Base-by-base conservation (phyloP, 2,888 invertebrate species). In the Lumbricus terrestris region DNA sequence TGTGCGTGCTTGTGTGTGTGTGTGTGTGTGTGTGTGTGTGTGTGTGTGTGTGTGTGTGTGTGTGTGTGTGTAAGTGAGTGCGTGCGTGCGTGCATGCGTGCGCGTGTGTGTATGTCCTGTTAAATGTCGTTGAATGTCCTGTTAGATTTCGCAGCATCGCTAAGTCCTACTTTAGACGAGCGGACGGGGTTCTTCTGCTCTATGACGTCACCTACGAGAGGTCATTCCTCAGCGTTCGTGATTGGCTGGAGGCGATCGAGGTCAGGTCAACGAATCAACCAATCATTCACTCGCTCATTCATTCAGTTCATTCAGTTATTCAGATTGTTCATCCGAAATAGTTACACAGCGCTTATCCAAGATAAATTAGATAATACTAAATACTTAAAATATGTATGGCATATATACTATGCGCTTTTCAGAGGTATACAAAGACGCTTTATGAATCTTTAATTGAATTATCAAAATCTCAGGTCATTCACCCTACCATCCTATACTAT, bases 101-200 rank as follows among this genome's bases (percentile, higher is more conserved):
- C n/a, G n/a, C n/a, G n/a, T n/a, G n/a, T n/a, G n/a, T 29, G n/a
- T n/a, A 69, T 69, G n/a, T 85, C 34, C 16, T 33, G 13, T 18
- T 47, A 90, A 96, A 91, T 96, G 96, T 94, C 95, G 96, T 69
- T 29, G n/a, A 69, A 69, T 69, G n/a, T 85, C 34, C 16, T 33
- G 13, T 18, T 47, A 90, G 96, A 91, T 96, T 96, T 94, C 95
- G 96, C 33, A 96, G 96, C 91, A 95, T 96, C 89, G 96, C 96
- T 54, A 96, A 96, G 93, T 96, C 96, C 0, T 96, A 96, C 93
- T 96, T 96, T 93, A 95, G 96, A 6, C 94, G 96, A 90, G 96
- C 96, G 5, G 96, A 96, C 93, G 96, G 96, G 8, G 96, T 96
- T 6, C 94, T 96, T 91, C 93, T 96, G 69, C 94, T 96, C 90